Base-by-base conservation (phyloP, 1,140 invertebrate species). In the Leucophenga varia region DNA sequence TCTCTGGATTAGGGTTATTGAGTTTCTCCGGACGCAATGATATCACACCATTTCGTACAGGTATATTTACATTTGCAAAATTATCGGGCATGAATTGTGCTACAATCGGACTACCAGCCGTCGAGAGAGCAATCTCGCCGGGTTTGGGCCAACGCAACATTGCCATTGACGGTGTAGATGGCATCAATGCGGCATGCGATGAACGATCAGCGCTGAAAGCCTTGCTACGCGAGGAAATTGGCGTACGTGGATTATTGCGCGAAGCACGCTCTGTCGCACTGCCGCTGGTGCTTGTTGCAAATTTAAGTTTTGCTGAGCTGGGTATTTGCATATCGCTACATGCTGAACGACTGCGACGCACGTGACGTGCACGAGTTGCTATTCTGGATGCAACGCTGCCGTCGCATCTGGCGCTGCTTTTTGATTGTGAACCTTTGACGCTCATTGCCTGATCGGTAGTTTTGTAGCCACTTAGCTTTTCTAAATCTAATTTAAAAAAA, bases 51-150 rank as follows among this genome's bases (percentile, higher is more conserved):
- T 83, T 77, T 2, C 61, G 31, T 9, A 84, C 54, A 14, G 82
- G 82, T 28, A 84, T 82, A 59, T 60, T 61, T 59, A 74, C 72
- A 58, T 57, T 28, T 74, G 65, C 0, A n/a, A n/a, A n/a, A n/a
- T n/a, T n/a, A n/a, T n/a, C n/a, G n/a, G n/a, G n/a, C n/a, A n/a
- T n/a, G n/a, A n/a, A n/a, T n/a, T n/a, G n/a, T n/a, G 82, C 78
- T 39, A 84, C 71, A 2, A 85, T 65, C 2, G 83, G 83, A 57
- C 82, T 84, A 19, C 83, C 83, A 50, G 76, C 76, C 68, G 83
- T 79, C 22, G 82, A 84, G 16, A 84, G 74, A 0, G 81, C 82
- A 52, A 82, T 78, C 70, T 85, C 83, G 22, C 82, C 83, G 43
- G 78, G 72, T 41, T 80, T 76, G 4, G 83, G 82, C 36, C 78